Evolutionary conservation across 2,888 invertebrate genomes (phyloP).

Genomic region (Lasioglossum vierecki): DNA sequence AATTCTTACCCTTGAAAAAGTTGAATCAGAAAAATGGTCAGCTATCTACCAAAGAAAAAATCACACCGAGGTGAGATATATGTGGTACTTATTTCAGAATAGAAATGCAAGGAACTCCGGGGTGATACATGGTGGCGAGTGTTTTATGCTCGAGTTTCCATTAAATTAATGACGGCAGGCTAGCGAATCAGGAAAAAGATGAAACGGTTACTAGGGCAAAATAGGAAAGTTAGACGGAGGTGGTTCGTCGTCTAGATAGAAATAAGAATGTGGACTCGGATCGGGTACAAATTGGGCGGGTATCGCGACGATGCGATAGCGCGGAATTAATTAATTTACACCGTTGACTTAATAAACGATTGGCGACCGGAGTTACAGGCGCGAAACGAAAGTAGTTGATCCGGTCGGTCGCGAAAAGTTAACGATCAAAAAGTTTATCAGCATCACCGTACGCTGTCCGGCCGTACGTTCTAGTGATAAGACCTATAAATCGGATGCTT

Average conservation of each 20-base stretch:
- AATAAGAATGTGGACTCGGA: neutral
- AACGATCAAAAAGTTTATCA: neutral
- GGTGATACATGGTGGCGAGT: neutral
- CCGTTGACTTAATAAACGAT: neutral
- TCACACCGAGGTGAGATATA: neutral
- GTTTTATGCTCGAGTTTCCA: neutral
- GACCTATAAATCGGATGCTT: conserved; percentile 15
- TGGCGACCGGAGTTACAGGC: neutral
- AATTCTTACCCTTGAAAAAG: no score
- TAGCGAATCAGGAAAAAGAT: neutral
- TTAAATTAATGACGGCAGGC: neutral
- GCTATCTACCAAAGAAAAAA: neutral
- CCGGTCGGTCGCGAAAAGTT: conserved; percentile 23
- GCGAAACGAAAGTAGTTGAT: conserved; percentile 16
- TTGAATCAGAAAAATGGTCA: no score
- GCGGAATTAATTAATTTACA: conserved; percentile 19
- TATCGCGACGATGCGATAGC: neutral
- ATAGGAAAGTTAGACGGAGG: neutral
- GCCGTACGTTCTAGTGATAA: conserved; percentile 14
- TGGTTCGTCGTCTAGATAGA: neutral
- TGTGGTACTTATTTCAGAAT: neutral
- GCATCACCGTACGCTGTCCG: conserved; percentile 9
- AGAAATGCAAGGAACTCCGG: neutral
- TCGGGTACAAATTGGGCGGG: neutral
- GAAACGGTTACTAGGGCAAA: neutral